Evolutionary conservation across 2,113 vertebrate genomes (phyloP), one percentile per base, ranked within the genome.

Genomic region (Maccullochella peelii): DNA sequence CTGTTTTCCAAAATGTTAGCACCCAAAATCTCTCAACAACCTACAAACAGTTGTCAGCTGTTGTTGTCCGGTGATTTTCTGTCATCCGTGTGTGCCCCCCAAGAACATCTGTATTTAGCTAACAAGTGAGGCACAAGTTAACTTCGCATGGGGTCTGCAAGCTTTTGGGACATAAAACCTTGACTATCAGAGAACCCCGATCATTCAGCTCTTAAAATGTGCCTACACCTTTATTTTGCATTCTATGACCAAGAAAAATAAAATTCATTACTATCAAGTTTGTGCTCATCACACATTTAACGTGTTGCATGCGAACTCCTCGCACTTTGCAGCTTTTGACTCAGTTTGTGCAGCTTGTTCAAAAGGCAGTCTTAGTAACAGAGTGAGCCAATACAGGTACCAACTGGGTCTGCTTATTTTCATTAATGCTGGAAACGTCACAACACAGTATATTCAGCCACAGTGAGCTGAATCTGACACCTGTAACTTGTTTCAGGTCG

Each of bases 401-500:
- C n/a, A 61, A 88, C 25, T 23, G 6, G 1, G n/a, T 40, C 21
- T 11, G 5, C 1, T 4, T 44, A 44, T 2, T 57, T 42, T 1
- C 3, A 36, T 11, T 6, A 14, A 23, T 15, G 8, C 33, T 33
- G n/a, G 12, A n/a, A 49, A 58, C 10, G 5, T 23, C 54, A 30
- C 18, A 15, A 1, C 49, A 50, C 49, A 21, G 49, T n/a, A 10
- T 11, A 8, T 12, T 4, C 23, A 30, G 21, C 42, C 12, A 25
- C n/a, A 7, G 8, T 8, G 27, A 58, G 27, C 57, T 5, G 21
- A 55, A 6, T 11, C 1, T 8, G 52, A 44, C 40, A 67, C 50
- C 40, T 73, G 49, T 23, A 80, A 87, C 79, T 79, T 84, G 23
- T 80, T 55, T 81, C 27, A 27, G 18, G 9, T 40, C 20, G 47